Percentiles rank a stretch among this genome's conserved stretches.
Conservation (phyloP, 2,888 invertebrate genomes). For the Chrysolina americana region DNA sequence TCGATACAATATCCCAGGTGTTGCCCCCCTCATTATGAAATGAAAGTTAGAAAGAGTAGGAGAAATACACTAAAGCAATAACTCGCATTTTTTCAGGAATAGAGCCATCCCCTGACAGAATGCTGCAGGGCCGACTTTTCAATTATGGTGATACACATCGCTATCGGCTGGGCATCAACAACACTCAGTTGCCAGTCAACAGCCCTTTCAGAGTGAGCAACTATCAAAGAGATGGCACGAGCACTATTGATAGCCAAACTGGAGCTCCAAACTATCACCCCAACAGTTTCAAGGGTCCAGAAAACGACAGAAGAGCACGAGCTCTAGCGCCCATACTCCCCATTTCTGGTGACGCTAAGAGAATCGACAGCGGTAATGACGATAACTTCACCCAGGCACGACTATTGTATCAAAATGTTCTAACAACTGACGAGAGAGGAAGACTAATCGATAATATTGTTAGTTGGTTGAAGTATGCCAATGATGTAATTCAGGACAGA, state of each 20-base stretch:
- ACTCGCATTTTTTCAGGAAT: constrained; percentile 75
- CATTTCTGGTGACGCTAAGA: constrained; percentile 81
- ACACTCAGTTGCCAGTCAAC: constrained; percentile 93
- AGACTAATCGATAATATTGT: constrained; percentile 86
- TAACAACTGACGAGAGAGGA: constrained; percentile 80
- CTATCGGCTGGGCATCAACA: constrained; percentile 92
- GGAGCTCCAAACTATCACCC: constrained; percentile 98
- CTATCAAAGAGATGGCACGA: constrained; percentile 91
- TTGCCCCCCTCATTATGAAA: too few relatives aligned
- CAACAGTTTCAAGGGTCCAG: constrained; percentile 94
- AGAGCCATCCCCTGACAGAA: constrained; percentile 93
- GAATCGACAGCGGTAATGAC: constrained; percentile 86
- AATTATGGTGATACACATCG: constrained; percentile 94
- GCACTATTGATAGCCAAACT: constrained; percentile 79
- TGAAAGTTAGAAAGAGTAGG: too few relatives aligned
- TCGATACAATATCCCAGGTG: too few relatives aligned
- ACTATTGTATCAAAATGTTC: constrained; percentile 69
- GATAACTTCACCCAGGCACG: constrained; percentile 93
- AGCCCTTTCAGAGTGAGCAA: constrained; percentile 86
- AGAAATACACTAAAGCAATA: background rate
- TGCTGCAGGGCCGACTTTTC: constrained; percentile 91
- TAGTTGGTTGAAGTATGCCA: constrained; percentile 82
- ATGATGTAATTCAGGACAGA: constrained; percentile 88
- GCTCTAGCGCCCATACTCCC: constrained; percentile 74
- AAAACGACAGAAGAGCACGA: constrained; percentile 77